Conservation (phyloP, 2,888 invertebrate species). For the Exephanes ischioxanthus region DNA sequence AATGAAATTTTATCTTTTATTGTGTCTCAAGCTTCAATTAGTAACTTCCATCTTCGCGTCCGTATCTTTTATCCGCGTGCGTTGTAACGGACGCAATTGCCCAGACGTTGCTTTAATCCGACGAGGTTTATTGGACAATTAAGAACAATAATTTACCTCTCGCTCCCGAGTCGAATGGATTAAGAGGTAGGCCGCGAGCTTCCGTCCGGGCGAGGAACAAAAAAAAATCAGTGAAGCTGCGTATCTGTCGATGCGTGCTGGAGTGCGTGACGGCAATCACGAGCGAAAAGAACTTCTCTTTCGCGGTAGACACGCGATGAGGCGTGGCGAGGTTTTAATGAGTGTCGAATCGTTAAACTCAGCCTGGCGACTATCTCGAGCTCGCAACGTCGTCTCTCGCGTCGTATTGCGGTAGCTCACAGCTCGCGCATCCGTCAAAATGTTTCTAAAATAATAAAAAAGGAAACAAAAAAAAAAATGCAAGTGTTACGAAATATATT, state of each 20-base stretch:
- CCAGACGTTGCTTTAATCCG: constrained; percentile 16
- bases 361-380: constrained; percentile 25
- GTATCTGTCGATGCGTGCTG: constrained; percentile 13
- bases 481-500: background rate
- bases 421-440: background rate
- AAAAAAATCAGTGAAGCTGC: constrained; percentile 19
- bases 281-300: constrained; percentile 15
- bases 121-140: constrained; percentile 19
- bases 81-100: constrained; percentile 31
- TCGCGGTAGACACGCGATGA: constrained; percentile 71
- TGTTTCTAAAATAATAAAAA: background rate
- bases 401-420: background rate
- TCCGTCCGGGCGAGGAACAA: background rate
- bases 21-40: background rate
- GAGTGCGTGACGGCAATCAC: constrained; percentile 30
- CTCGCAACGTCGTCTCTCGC: background rate
- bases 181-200: constrained; percentile 7
- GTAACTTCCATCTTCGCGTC: constrained; percentile 7
- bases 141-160: constrained; percentile 18
- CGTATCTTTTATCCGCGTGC: background rate
- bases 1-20: background rate
- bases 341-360: constrained; percentile 75
- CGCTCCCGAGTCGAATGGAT: constrained; percentile 26
- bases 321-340: constrained; percentile 71
- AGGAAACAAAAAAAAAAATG: background rate